Conservation (phyloP, 2,888 invertebrate genomes). For the Hemaris fuciformis region DNA sequence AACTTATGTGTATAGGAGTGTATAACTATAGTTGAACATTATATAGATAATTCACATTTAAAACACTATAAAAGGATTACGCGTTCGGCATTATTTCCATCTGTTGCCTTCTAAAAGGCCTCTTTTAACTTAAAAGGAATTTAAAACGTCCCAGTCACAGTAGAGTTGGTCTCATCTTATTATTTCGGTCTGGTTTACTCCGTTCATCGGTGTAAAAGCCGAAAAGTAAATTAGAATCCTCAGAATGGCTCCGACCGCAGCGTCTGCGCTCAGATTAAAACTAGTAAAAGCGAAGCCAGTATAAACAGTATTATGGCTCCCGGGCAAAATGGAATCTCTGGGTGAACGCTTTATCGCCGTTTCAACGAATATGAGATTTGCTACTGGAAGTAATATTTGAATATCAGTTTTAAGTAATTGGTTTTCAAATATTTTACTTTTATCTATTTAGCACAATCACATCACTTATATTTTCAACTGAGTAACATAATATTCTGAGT, state of each 20-base stretch:
- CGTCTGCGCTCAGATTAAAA: constrained; percentile 33
- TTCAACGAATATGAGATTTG: constrained; percentile 9
- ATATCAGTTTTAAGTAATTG: not conserved
- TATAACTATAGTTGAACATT: no score
- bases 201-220: constrained; percentile 26
- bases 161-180: constrained; percentile 25
- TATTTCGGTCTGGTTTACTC: constrained; percentile 23
- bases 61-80: no score
- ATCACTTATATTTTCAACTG: no score
- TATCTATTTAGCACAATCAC: no score
- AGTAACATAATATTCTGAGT: no score
- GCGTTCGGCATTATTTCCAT: no score
- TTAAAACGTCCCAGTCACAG: constrained; percentile 19
- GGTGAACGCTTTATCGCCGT: not conserved
- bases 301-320: constrained; percentile 3
- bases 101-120: not conserved
- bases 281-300: constrained; percentile 17
- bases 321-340: not conserved
- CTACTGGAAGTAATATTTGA: not conserved
- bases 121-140: constrained; percentile 5
- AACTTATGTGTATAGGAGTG: no score
- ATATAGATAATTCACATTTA: no score
- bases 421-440: no score
- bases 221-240: constrained; percentile 41
- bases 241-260: constrained; percentile 26